Evolutionary conservation across 2,888 invertebrate genomes (phyloP).

Genomic region (Dolichopus griseipennis): DNA sequence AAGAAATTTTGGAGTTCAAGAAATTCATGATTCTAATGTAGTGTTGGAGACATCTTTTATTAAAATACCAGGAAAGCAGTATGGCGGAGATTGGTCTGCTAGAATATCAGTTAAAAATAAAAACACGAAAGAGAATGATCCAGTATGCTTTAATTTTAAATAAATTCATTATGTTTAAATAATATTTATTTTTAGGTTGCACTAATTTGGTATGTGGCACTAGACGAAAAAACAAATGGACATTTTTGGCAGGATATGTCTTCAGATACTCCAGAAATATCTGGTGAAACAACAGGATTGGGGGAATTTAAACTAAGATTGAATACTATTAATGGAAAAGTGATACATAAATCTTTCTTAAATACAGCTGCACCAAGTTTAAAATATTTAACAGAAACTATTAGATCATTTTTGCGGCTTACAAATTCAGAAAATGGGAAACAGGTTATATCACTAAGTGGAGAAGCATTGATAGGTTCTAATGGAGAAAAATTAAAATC

Average conservation of each 20-base stretch:
- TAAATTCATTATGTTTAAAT: not conserved
- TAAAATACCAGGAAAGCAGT: conserved; percentile 67
- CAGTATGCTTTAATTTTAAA: conserved; percentile 15
- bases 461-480: conserved; percentile 49
- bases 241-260: conserved; percentile 32
- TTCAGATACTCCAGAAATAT: conserved; percentile 40
- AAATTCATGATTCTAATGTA: conserved; percentile 72
- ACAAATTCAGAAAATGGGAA: conserved; percentile 48
- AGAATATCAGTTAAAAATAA: conserved; percentile 55
- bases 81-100: conserved; percentile 92
- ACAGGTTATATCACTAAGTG: conserved; percentile 52
- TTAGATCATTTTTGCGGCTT: conserved; percentile 59
- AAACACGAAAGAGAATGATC: conserved; percentile 24
- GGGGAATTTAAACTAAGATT: conserved; percentile 60
- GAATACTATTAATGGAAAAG: conserved; percentile 46
- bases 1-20: conserved; percentile 79
- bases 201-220: conserved; percentile 70
- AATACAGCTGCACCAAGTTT: conserved; percentile 63
- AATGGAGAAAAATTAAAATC: conserved; percentile 55
- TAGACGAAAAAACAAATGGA: conserved; percentile 63
- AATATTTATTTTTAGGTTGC: conserved; percentile 42
- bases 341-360: conserved; percentile 63
- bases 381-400: conserved; percentile 64
- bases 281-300: conserved; percentile 67
- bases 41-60: conserved; percentile 77